Evolutionary conservation across 2,888 invertebrate genomes (phyloP), one percentile per base, ranked within the genome.

Genomic region (Megalurothrips usitatus): DNA sequence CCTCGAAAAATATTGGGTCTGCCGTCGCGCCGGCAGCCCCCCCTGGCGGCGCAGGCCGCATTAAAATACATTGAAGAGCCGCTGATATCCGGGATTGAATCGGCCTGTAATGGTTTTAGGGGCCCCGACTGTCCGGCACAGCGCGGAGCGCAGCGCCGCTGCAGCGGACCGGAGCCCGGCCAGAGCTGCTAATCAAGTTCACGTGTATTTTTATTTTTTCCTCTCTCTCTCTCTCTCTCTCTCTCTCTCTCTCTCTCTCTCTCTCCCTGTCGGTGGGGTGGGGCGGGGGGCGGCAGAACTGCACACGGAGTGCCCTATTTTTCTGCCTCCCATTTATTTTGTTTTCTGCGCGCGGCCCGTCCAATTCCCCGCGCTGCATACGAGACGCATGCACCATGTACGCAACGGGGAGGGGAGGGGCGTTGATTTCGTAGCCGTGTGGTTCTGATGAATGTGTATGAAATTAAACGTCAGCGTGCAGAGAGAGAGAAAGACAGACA

Each of bases 41-140:
- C 34, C 34, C 34, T 43, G 34, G 34, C 58, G 58, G 23, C 26
- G 23, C 68, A 23, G 68, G n/a, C 26, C 23, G 68, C 10, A 75
- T 75, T 75, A 75, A 75, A 75, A 75, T 75, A 75, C 68, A 75
- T 75, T 75, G 68, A 75, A 75, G 68, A 75, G 68, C 68, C 68
- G 68, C 68, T 75, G 68, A 75, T 75, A 75, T 75, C 68, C 68
- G 68, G 68, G 68, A 75, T 75, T 75, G 68, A 75, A 75, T 75
- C 26, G 68, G 12, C 12, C 68, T 26, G 68, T 75, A 75, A 75
- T 75, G 68, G 68, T 75, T 75, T 75, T 26, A 12, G 26, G 68
- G 6, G 58, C 19, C 19, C 11, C 14, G 58, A 19, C 10, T 75
- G 68, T 75, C 23, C 68, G 23, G 68, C 68, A 9, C 58, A 9